Conservation (phyloP, 2,797 vertebrate species). For the Epinephelus malabaricus region DNA sequence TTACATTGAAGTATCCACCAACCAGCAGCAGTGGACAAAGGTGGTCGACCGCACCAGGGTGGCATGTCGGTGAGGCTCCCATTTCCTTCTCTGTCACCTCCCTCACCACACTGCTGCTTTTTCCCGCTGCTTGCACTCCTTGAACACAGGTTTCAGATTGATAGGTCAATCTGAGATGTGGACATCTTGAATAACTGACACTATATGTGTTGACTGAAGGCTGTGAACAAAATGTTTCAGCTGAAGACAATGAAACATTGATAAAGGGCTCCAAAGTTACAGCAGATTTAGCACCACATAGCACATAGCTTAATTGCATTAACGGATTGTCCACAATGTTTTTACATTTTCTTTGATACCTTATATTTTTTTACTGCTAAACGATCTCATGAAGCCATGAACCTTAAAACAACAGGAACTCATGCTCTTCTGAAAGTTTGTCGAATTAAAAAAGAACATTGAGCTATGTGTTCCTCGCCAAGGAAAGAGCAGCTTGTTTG, state of each 20-base stretch:
- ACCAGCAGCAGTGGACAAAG: conserved; percentile 97
- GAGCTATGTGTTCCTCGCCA: neutral
- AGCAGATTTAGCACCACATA: neutral
- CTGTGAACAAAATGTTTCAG: neutral
- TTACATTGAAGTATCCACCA: conserved; percentile 94
- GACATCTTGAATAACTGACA: neutral
- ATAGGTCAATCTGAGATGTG: neutral
- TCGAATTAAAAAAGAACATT: neutral
- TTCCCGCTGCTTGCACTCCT: neutral
- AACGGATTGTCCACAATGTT: neutral
- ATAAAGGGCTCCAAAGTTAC: neutral
- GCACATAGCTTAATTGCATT: neutral
- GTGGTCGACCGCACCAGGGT: conserved; percentile 94
- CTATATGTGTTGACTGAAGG: too few relatives aligned
- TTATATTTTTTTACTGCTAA: neutral
- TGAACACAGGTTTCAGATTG: neutral
- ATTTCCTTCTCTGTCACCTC: neutral
- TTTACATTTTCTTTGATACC: neutral
- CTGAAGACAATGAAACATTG: neutral
- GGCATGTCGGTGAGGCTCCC: conserved; percentile 90
- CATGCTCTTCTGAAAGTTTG: neutral
- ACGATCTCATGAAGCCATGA: neutral
- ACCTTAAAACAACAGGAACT: neutral
- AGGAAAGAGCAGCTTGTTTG: neutral
- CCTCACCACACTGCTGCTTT: neutral